phyloP scores from a whole-genome alignment of 2,113 vertebrate genomes.

The Anser cygnoides region DNA sequence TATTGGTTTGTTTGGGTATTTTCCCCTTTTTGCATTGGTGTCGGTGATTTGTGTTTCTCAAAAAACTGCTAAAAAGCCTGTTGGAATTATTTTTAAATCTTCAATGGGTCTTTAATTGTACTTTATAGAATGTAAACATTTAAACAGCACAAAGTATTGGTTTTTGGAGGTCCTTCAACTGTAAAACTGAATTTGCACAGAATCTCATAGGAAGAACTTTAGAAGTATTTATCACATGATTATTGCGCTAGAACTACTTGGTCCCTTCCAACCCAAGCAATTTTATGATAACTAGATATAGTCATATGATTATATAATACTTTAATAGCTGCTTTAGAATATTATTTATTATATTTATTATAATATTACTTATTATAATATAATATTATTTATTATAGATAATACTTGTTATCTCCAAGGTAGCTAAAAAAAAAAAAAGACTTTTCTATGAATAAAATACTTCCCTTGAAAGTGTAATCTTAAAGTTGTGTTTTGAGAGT shows the following conservation, averaged over 20 bases:
- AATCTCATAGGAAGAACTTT: neutral
- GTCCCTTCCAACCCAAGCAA: no score
- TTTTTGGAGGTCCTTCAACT: accelerated
- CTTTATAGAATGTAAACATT: neutral
- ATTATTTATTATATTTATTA: neutral
- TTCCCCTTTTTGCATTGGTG: neutral
- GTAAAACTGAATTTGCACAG: neutral
- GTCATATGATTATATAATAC: neutral
- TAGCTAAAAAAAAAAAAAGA: neutral
- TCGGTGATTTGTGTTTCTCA: neutral
- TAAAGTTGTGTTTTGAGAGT: neutral
- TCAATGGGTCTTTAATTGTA: neutral
- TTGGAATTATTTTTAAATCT: neutral
- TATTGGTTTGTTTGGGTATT: neutral
- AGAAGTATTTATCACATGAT: neutral
- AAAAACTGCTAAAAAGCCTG: neutral
- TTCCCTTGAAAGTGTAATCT: neutral
- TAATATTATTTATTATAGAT: neutral
- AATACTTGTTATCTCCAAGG: neutral
- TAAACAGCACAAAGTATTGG: neutral
- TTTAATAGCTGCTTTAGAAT: neutral
- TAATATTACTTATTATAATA: neutral
- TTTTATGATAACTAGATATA: neutral
- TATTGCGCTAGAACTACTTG: neutral
- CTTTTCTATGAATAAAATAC: neutral